These are phyloP conservation scores for Australoheros facetus DNA, from an alignment of 2,797 vertebrate genomes.

Conservation along the genomic window DNA sequence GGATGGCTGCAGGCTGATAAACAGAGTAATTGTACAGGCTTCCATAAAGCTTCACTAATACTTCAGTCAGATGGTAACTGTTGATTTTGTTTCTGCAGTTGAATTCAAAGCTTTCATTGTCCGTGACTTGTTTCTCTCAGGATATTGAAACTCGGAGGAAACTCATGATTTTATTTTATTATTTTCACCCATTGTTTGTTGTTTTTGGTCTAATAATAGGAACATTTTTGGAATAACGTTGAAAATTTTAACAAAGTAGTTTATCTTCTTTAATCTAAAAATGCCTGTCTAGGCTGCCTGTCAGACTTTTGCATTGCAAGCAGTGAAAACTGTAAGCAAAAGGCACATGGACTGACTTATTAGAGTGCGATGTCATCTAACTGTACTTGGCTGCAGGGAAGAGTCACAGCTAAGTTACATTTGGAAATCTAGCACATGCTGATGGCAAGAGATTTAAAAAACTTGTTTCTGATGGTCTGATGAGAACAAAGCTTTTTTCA, in stretches of 20 bases:
- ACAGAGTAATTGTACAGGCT: background rate
- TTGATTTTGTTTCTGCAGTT: background rate
- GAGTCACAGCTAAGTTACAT: background rate
- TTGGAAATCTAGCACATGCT: background rate
- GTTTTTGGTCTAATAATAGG: background rate
- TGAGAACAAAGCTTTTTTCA: background rate
- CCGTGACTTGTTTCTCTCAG: background rate
- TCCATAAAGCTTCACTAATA: background rate
- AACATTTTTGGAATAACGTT: background rate
- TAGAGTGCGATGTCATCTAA: background rate
- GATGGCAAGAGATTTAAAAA: background rate
- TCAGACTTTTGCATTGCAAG: background rate
- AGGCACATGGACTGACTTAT: background rate
- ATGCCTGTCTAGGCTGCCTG: background rate
- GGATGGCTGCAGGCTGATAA: constrained; percentile 14
- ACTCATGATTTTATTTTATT: background rate
- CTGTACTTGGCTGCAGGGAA: background rate
- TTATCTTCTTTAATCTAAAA: background rate
- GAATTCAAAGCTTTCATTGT: background rate
- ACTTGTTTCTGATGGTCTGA: background rate
- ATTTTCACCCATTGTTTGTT: background rate
- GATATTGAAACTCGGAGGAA: background rate
- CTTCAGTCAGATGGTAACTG: background rate
- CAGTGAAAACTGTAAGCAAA: background rate
- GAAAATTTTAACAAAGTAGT: background rate